phyloP scores from a whole-genome alignment of 1,140 invertebrate genomes.

The Bombus impatiens region DNA sequence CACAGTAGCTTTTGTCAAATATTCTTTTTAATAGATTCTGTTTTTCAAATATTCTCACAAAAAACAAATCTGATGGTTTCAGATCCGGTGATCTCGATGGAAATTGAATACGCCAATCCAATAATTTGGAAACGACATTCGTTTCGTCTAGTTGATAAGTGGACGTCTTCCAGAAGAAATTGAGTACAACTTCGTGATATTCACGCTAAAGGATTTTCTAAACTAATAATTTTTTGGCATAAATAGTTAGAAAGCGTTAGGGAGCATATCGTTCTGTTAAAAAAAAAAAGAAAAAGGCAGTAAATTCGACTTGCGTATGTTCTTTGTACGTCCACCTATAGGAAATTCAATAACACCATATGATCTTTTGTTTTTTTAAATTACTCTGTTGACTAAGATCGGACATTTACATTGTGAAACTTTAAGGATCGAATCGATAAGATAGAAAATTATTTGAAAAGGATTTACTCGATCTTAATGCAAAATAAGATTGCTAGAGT shows the following conservation, averaged over 20 bases:
- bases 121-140: slow-evolving; percentile 2
- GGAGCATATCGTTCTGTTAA: not conserved
- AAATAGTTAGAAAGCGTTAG: not conserved
- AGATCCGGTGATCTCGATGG: not conserved
- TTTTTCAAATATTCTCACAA: not conserved
- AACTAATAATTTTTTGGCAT: not conserved
- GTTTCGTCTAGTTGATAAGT: not conserved
- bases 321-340: too few relatives aligned
- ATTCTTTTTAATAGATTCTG: not conserved
- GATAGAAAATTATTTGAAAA: too few relatives aligned
- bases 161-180: not conserved
- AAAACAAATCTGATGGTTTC: slow-evolving; percentile 1
- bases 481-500: too few relatives aligned
- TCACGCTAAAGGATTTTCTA: not conserved
- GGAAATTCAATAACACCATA: too few relatives aligned
- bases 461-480: too few relatives aligned
- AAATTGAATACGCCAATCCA: not conserved
- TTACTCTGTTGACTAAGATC: too few relatives aligned
- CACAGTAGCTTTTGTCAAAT: not conserved
- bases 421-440: too few relatives aligned
- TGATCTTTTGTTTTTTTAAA: too few relatives aligned
- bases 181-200: not conserved
- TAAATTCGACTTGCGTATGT: too few relatives aligned
- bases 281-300: not conserved
- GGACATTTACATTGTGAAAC: too few relatives aligned